phyloP scores from a whole-genome alignment of 2,113 vertebrate genomes.

The Saimiri boliviensis region DNA sequence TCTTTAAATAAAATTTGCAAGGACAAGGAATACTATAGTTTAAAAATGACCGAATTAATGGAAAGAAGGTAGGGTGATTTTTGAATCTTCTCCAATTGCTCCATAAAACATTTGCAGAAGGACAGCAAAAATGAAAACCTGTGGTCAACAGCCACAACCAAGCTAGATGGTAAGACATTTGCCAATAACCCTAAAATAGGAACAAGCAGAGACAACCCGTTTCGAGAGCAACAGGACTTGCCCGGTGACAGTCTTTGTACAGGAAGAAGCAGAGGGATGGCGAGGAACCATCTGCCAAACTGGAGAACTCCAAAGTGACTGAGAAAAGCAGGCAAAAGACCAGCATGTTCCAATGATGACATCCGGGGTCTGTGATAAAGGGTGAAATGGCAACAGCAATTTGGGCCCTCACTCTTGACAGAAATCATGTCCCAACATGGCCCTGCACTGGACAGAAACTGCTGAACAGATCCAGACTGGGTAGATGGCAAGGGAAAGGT shows the following conservation, averaged over 20 bases:
- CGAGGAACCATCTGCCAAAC: background rate
- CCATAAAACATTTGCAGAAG: background rate
- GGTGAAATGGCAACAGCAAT: background rate
- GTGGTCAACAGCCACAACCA: background rate
- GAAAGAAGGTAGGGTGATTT: background rate
- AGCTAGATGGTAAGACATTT: background rate
- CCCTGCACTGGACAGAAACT: background rate
- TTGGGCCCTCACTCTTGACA: background rate
- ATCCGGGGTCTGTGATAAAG: background rate
- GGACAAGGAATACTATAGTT: background rate
- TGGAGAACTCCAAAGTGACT: background rate
- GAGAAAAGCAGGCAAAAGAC: background rate
- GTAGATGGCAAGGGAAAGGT: background rate
- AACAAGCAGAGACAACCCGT: background rate
- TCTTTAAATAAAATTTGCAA: background rate
- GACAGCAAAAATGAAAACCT: background rate
- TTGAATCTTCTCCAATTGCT: background rate
- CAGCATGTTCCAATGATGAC: background rate
- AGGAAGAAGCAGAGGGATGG: background rate
- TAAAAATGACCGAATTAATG: background rate
- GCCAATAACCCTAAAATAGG: background rate
- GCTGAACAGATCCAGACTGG: background rate
- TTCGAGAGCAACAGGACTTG: background rate
- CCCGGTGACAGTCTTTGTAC: background rate
- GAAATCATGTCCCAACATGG: background rate